These are phyloP conservation scores for Brienomyrus brachyistius DNA, from an alignment of 2,113 vertebrate species.

Conservation along the genomic window DNA sequence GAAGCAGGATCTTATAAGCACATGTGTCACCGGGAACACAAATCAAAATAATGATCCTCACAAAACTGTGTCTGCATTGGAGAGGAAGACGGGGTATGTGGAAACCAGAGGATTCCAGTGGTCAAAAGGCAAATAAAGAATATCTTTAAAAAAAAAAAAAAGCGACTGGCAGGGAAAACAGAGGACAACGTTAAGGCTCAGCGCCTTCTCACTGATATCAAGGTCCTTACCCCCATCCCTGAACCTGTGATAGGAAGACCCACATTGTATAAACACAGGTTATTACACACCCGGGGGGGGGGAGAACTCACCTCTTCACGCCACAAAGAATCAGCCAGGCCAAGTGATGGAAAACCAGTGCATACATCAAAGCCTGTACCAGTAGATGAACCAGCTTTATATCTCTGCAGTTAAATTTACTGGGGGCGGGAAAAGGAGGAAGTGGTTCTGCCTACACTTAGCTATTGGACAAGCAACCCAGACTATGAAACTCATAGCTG, in stretches of 20 bases:
- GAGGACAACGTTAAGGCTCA: neutral
- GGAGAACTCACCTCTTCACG: neutral
- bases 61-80: neutral
- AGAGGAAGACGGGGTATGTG: neutral
- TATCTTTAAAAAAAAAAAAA: neutral
- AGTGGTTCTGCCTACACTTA: neutral
- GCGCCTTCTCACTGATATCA: neutral
- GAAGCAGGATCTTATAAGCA: neutral
- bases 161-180: neutral
- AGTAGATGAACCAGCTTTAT: neutral
- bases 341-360: neutral
- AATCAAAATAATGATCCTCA: neutral
- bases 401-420: neutral
- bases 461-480: neutral
- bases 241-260: neutral
- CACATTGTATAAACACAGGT: neutral
- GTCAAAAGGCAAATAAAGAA: neutral
- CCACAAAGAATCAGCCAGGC: neutral
- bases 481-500: neutral
- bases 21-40: neutral
- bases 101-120: neutral
- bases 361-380: neutral
- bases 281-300: neutral
- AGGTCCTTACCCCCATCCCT: neutral
- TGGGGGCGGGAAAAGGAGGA: neutral